phyloP scores from a whole-genome alignment of 1,140 invertebrate species.

The Camponotus pennsylvanicus region DNA sequence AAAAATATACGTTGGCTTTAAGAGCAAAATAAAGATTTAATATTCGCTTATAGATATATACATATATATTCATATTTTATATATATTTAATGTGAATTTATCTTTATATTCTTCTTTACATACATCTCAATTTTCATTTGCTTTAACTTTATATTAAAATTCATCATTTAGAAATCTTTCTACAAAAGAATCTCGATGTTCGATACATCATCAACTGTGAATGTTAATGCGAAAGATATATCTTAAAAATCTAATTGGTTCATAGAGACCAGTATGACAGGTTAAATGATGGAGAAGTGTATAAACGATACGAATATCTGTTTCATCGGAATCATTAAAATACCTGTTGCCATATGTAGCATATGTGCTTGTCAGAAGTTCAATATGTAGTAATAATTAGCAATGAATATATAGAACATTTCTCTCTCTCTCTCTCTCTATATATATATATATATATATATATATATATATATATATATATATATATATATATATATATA shows the following conservation, averaged over 20 bases:
- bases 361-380: neutral
- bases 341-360: constrained; percentile 13
- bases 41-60: neutral
- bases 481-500: too few species aligned
- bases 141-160: neutral
- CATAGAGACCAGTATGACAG: neutral
- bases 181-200: neutral
- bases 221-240: neutral
- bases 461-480: too few species aligned
- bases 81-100: neutral
- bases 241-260: neutral
- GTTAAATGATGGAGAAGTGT: constrained; percentile 27
- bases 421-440: too few species aligned
- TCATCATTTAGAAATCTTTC: neutral
- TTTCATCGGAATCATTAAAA: constrained; percentile 42
- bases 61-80: neutral
- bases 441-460: too few species aligned
- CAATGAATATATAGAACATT: neutral
- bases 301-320: constrained; percentile 40
- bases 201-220: neutral
- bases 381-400: constrained; percentile 8
- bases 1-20: neutral
- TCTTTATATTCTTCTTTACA: neutral
- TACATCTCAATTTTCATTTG: neutral
- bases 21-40: neutral